A percentile compares a stretch with the other conserved stretches of the same genome.
Evolutionary conservation across 1,140 invertebrate genomes (phyloP).

Genomic region (Listronotus oregonensis): DNA sequence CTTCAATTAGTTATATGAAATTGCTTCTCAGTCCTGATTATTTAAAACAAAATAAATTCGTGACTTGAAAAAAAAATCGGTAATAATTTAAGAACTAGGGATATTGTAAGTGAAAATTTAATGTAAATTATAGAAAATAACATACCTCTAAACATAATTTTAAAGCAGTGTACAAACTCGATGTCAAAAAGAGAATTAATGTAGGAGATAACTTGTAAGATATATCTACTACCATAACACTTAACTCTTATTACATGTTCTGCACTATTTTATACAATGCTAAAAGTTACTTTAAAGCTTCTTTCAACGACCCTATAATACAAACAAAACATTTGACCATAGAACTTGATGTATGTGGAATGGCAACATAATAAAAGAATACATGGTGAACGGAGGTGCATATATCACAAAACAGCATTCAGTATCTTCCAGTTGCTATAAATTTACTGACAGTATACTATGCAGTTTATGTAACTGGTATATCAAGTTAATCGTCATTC

Average conservation of each 20-base stretch:
- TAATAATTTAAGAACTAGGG: no score
- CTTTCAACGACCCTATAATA: conserved; percentile 4
- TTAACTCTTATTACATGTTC: conserved; percentile 19
- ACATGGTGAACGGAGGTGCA: conserved; percentile 39
- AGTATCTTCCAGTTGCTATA: conserved; percentile 43
- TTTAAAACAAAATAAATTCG: no score
- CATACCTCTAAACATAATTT: no score
- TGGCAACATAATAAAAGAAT: conserved; percentile 37
- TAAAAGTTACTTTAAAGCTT: conserved; percentile 18
- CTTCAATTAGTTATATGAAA: no score
- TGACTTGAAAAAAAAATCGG: no score
- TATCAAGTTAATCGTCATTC: conserved; percentile 45
- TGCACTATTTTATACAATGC: conserved; percentile 19
- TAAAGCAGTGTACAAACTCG: no score
- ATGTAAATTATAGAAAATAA: no score
- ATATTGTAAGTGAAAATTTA: no score
- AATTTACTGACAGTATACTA: conserved; percentile 29
- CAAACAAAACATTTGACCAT: conserved; percentile 8
- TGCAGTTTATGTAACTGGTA: conserved; percentile 42
- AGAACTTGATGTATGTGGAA: conserved; percentile 31
- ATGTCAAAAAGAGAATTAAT: no score
- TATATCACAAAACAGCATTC: conserved; percentile 47
- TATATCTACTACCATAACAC: conserved; percentile 19
- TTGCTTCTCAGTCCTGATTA: no score
- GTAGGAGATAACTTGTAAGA: no score